These are phyloP conservation scores for Drosophila fulvimacula DNA, from an alignment of 2,888 invertebrate genomes.

Conservation along the genomic window DNA sequence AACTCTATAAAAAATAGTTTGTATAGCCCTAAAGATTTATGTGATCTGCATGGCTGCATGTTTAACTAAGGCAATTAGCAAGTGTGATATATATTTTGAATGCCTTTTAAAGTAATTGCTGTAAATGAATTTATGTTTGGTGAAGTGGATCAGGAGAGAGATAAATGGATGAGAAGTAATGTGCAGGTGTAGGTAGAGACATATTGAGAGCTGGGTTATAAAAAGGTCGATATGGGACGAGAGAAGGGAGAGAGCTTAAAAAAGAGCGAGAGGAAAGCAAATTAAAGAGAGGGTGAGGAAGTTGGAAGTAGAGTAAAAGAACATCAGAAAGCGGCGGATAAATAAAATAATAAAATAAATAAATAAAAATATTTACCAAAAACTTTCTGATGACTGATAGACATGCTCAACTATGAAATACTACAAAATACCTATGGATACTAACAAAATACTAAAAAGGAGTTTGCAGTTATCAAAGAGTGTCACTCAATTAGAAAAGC, in stretches of 20 bases:
- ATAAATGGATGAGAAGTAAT: neutral
- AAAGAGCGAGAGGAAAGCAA: no score
- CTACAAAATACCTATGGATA: neutral
- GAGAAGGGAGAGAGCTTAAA: no score
- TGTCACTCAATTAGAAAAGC: neutral
- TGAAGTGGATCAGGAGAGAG: neutral
- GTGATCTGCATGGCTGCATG: constrained; percentile 27
- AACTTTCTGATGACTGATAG: no score
- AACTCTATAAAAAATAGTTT: constrained; percentile 24
- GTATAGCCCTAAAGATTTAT: constrained; percentile 26
- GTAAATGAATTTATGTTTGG: constrained; percentile 4
- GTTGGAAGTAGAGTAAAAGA: no score
- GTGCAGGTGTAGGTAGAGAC: neutral
- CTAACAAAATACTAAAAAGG: neutral
- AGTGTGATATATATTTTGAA: constrained; percentile 6
- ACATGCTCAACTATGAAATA: neutral
- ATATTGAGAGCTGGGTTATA: no score
- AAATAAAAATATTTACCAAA: no score
- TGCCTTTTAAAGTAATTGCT: constrained; percentile 3
- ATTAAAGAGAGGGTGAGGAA: no score
- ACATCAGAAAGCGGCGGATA: no score
- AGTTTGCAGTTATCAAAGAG: neutral
- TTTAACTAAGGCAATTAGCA: constrained; percentile 19
- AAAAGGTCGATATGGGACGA: neutral
- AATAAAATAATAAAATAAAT: no score